Conservation (phyloP, 2,888 invertebrate species). For the Himalopsyche kuldschensis region DNA sequence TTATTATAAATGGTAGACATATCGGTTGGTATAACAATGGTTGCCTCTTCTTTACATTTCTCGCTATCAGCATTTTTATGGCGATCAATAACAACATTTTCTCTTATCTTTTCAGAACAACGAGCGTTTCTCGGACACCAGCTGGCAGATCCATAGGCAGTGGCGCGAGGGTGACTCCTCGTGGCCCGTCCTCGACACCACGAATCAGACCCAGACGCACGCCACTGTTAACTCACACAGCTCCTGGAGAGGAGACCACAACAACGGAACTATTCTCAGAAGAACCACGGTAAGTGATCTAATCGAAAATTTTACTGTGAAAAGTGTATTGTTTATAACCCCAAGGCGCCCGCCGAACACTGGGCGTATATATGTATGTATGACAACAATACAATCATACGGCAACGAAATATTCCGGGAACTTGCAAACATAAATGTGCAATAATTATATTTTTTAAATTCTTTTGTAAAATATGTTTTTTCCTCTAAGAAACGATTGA, state of each 20-base stretch:
- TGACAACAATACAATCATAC: too few relatives aligned
- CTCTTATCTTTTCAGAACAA: constrained; percentile 57
- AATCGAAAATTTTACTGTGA: not conserved
- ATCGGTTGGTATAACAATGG: too few relatives aligned
- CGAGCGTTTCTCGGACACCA: constrained; percentile 72
- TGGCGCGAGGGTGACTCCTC: constrained; percentile 62
- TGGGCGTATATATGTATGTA: too few relatives aligned
- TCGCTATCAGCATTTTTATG: not conserved
- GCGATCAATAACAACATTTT: not conserved
- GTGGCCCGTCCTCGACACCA: constrained; percentile 46
- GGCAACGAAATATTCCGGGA: too few relatives aligned
- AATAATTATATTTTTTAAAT: too few relatives aligned
- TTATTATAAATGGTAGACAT: too few relatives aligned
- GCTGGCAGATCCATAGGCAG: constrained; percentile 72
- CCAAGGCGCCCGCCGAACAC: not conserved
- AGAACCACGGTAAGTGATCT: constrained; percentile 17
- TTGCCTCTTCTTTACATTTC: too few relatives aligned
- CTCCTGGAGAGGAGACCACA: constrained; percentile 21
- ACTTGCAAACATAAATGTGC: too few relatives aligned
- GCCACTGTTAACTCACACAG: constrained; percentile 36
- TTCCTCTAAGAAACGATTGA: too few relatives aligned
- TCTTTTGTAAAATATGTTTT: too few relatives aligned
- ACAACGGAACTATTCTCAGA: not conserved
- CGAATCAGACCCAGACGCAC: constrained; percentile 42
- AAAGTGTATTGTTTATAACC: not conserved